Evolutionary conservation across 2,888 invertebrate species (phyloP).

Genomic region (Disparrhopalites patrizii): DNA sequence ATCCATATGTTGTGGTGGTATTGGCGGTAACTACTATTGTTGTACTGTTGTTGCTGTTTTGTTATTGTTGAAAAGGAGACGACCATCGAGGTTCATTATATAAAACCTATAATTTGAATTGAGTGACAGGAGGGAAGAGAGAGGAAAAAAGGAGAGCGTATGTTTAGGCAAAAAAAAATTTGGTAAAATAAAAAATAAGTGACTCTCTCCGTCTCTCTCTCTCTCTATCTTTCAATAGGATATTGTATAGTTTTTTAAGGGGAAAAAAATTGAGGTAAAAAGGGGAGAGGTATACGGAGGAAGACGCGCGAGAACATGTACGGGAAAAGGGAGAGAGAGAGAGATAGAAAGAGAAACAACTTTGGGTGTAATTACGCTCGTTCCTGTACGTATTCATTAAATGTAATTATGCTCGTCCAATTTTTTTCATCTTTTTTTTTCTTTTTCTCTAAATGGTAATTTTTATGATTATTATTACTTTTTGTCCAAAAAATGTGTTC

Average conservation of each 20-base stretch:
- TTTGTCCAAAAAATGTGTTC: conserved; percentile 17
- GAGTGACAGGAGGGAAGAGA: conserved; percentile 31
- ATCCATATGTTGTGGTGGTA: no score
- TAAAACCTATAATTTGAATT: conserved; percentile 34
- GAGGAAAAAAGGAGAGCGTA: conserved; percentile 1
- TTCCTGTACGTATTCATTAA: conserved; percentile 33
- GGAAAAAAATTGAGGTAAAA: not conserved
- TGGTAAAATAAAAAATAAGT: conserved; percentile 8
- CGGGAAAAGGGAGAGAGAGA: not conserved
- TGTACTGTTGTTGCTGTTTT: not conserved
- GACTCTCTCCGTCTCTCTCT: not conserved
- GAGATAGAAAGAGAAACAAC: conserved; percentile 20
- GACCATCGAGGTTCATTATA: conserved; percentile 27
- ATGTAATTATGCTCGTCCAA: conserved; percentile 27
- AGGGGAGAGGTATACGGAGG: not conserved
- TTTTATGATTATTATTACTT: conserved; percentile 31
- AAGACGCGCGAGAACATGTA: not conserved
- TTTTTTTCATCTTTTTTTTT: no score
- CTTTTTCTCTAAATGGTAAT: conserved; percentile 30
- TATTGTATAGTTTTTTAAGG: no score
- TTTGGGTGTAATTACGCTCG: conserved; percentile 28
- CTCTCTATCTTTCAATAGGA: no score
- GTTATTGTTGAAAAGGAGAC: conserved; percentile 15
- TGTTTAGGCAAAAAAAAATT: conserved; percentile 16
- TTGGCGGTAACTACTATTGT: no score